Percentiles rank a stretch among this genome's conserved stretches.
phyloP scores from a whole-genome alignment of 2,797 vertebrate genomes.

The Syngnathus acus region DNA sequence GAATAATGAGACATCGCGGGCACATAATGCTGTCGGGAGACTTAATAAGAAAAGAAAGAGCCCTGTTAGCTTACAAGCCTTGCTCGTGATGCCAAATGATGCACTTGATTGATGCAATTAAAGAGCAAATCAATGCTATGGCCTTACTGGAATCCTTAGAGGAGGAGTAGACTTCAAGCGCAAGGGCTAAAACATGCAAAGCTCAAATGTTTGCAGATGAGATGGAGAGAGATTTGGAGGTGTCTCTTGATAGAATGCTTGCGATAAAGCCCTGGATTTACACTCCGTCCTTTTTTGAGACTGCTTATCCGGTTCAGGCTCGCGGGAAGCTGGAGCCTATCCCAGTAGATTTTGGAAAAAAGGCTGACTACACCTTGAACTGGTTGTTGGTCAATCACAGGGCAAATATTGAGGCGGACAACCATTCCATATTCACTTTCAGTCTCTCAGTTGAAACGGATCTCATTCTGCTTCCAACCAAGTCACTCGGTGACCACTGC shows the following conservation, averaged over 20 bases:
- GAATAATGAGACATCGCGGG: conserved; percentile 31
- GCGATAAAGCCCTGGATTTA: conserved; percentile 11
- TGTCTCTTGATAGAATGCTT: conserved; percentile 22
- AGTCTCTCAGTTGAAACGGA: background rate
- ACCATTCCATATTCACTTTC: too few relatives aligned
- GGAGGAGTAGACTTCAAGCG: conserved; percentile 35
- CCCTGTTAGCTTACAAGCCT: conserved; percentile 24
- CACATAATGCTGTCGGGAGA: conserved; percentile 45
- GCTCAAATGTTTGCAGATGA: conserved; percentile 9
- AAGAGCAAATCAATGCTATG: conserved; percentile 60
- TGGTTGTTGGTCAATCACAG: background rate
- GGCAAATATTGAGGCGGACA: background rate
- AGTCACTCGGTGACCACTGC: background rate
- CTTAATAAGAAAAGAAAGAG: conserved; percentile 48
- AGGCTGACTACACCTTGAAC: background rate
- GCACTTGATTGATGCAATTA: conserved; percentile 62
- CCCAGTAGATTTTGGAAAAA: background rate
- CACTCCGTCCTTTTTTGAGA: background rate
- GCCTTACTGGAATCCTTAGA: conserved; percentile 53
- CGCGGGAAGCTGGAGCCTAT: background rate
- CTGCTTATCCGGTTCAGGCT: background rate
- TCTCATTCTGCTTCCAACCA: background rate
- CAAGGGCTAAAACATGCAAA: conserved; percentile 35
- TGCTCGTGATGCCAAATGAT: conserved; percentile 45
- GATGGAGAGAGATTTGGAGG: conserved; percentile 16